Conservation (phyloP, 2,888 invertebrate genomes). For the Aspidapion aeneum region DNA sequence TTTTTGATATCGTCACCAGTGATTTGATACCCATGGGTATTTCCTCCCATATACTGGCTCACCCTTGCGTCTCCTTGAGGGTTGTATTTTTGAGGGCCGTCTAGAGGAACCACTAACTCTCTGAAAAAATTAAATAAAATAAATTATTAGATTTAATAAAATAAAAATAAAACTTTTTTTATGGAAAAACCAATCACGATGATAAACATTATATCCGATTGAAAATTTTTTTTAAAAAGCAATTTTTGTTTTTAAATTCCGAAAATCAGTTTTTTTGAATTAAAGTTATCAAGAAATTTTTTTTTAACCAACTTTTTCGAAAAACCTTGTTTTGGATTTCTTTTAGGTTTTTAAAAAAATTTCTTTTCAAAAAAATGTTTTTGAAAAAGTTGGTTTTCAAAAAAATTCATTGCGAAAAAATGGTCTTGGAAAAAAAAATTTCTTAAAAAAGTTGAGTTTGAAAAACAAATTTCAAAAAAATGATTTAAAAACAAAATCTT, state of each 20-base stretch:
- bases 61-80: constrained; percentile 45
- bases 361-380: too few species aligned
- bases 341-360: not conserved
- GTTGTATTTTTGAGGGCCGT: constrained; percentile 44
- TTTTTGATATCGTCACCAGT: constrained; percentile 40
- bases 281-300: too few species aligned
- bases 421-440: too few species aligned
- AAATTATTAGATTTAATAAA: not conserved
- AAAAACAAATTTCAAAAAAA: not conserved
- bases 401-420: too few species aligned
- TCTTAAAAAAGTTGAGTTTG: too few species aligned
- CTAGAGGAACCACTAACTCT: constrained; percentile 44
- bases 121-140: constrained; percentile 41
- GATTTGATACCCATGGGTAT: constrained; percentile 42
- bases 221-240: too few species aligned
- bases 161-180: too few species aligned
- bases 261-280: too few species aligned
- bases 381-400: too few species aligned
- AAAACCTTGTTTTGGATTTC: not conserved
- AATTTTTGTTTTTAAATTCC: too few species aligned
- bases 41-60: constrained; percentile 41
- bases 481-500: not conserved
- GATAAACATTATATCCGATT: too few species aligned
- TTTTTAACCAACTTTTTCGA: not conserved
- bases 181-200: too few species aligned